Base-by-base conservation (phyloP, 2,888 invertebrate species). In the Furcula furcula region DNA sequence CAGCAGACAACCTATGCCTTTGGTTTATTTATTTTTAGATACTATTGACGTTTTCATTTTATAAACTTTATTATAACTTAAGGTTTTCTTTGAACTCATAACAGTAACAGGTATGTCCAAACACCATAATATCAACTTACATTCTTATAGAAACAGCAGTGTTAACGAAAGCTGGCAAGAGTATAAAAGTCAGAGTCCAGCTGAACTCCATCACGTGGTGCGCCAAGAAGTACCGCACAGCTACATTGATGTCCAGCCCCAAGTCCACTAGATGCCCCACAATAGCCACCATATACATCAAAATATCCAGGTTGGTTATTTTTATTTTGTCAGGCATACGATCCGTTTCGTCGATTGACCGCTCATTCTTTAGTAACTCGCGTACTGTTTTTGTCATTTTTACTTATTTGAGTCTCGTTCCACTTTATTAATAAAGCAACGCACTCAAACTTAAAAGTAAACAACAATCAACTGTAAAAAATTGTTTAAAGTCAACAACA, bases 131-230 rank as follows among this genome's bases (percentile, higher is more conserved):
- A 18, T 12, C 16, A 10, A 90, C 91, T 89, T 76, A 93, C 95
- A 95, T 95, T 74, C 93, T 81, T 47, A 93, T 89, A 31, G 94
- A 94, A 32, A 95, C 92, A 7, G 92, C 91, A 7, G 94, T 94
- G 70, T 93, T 95, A 15, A 94, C 91, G 45, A 95, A 85, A 0
- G 94, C 94, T 28, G 95, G 95, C 53, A 94, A 71, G 28, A 94
- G 80, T 48, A 95, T 93, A 63, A 95, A 94, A 19, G 88, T 89
- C 27, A 93, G 68, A 1, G 95, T 95, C 77, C 93, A 91, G 13
- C 90, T 84, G 63, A 94, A 94, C 72, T 93, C 93, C 31, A 81
- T 79, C 45, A 88, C 77, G 59, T 91, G 86, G 7, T 76, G 70
- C 13, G 85, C 82, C 40, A 90, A 55, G 46, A 89, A 91, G 65